phyloP scores from a whole-genome alignment of 30 jellyfish, hydroid and myxozoan genomes.

The Pelagia noctiluca region DNA sequence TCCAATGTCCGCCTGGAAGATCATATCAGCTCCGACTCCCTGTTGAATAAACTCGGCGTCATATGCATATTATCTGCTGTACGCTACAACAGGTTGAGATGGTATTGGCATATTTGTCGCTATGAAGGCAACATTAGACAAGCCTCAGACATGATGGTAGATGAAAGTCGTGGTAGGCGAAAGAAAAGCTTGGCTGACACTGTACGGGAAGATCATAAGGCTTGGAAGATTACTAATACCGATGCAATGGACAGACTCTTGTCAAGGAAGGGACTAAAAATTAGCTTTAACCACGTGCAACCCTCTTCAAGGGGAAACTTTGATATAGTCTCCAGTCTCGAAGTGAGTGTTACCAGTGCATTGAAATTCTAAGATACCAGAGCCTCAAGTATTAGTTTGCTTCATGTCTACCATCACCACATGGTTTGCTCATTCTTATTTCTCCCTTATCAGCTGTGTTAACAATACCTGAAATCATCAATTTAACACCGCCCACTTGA shows the following conservation, averaged over 20 bases:
- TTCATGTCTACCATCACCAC: too few relatives aligned
- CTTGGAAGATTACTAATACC: conserved; percentile 2
- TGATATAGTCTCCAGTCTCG: too few relatives aligned
- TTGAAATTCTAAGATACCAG: too few relatives aligned
- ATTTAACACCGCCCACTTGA: too few relatives aligned
- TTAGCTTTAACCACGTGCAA: not conserved
- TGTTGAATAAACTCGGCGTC: conserved; percentile 18
- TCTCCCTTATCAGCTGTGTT: too few relatives aligned
- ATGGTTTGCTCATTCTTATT: too few relatives aligned
- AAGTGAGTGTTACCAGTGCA: too few relatives aligned
- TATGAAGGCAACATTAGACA: too few relatives aligned
- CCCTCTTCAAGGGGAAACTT: conserved; percentile 35
- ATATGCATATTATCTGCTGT: not conserved
- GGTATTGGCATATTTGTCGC: not conserved
- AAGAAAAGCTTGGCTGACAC: too few relatives aligned
- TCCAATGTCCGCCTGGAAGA: conserved; percentile 11
- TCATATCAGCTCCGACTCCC: conserved; percentile 21
- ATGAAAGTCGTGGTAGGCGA: not conserved
- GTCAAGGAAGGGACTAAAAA: conserved; percentile 8
- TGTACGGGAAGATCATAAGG: conserved; percentile 1
- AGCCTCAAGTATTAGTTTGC: too few relatives aligned
- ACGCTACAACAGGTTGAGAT: not conserved
- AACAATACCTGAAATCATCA: too few relatives aligned
- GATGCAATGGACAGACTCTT: conserved; percentile 13
- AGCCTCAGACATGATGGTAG: conserved; percentile 13